Evolutionary conservation across 2,888 invertebrate species (phyloP).

Genomic region (Hyposoter dolosus): DNA sequence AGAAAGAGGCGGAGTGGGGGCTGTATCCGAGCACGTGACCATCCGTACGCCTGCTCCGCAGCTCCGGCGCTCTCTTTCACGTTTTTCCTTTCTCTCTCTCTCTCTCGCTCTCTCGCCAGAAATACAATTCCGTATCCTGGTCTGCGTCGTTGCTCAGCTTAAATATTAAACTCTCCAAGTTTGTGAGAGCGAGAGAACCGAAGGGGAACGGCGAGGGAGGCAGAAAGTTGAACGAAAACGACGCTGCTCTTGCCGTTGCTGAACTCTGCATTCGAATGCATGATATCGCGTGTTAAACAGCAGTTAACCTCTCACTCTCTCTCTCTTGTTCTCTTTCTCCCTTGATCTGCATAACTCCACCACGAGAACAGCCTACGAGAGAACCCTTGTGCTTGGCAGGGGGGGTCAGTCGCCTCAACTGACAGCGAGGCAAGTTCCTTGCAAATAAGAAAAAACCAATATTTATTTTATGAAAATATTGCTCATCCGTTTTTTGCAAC

Average conservation of each 20-base stretch:
- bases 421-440: neutral
- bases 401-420: conserved; percentile 19
- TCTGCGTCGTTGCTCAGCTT: conserved; percentile 45
- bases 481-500: neutral
- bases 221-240: conserved; percentile 61
- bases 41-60: neutral
- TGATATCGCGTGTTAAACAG: conserved; percentile 81
- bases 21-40: conserved; percentile 32
- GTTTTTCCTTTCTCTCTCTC: neutral
- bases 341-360: conserved; percentile 81
- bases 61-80: neutral
- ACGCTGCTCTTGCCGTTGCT: conserved; percentile 72
- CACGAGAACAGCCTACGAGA: conserved; percentile 73
- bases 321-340: conserved; percentile 17
- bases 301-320: conserved; percentile 75
- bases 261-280: conserved; percentile 79
- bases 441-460: neutral
- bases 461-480: conserved; percentile 15
- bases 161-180: conserved; percentile 56
- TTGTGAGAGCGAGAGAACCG: conserved; percentile 6
- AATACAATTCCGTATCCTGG: conserved; percentile 23
- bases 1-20: conserved; percentile 37
- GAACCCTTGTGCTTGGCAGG: conserved; percentile 4
- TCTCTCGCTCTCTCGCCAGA: conserved; percentile 12
- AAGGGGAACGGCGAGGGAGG: neutral